Evolutionary conservation across 2,888 invertebrate species (phyloP), one percentile per base, ranked within the genome.

Genomic region (Nomada goodeniana): DNA sequence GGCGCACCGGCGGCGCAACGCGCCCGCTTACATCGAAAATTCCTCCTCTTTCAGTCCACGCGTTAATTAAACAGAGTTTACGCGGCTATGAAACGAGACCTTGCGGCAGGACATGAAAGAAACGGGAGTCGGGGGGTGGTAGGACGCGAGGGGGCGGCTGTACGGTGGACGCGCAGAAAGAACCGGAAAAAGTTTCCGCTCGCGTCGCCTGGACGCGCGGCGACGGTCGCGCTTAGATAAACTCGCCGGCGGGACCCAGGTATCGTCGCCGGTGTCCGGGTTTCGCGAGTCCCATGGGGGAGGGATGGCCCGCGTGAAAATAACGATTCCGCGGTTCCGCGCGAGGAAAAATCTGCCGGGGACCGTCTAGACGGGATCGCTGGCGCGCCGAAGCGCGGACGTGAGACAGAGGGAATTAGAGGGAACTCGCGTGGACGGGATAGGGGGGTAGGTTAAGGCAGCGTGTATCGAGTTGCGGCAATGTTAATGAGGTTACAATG

Each of bases 1-100:
- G 69, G 55, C 73, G 84, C 86, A 84, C 72, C 77, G 57, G 67
- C 77, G 71, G 69, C 82, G 75, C 80, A 75, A 83, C 71, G 86
- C 83, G 74, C 78, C 78, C 82, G 83, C 82, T 83, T 80, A 83
- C 83, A 87, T 87, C 83, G 86, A 85, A 82, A 86, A 87, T 88
- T 86, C 81, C 79, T 88, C 80, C 84, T 86, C 88, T 86, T 87
- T 89, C 88, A 80, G 81, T 80, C 88, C 72, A 65, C 75, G 83
- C 86, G 85, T 87, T 89, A 87, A 88, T 88, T 89, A 89, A 86
- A 86, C 83, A 76, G 81, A 77, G 81, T 88, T 86, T 88, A 80
- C 81, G 72, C 61, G 76, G 82, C 80, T 85, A 84, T 71, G 70
- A 77, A 83, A 81, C 76, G 79, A 76, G 77, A 69, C 82, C 80